These are phyloP conservation scores for Diloba caeruleocephala DNA, from an alignment of 2,888 invertebrate genomes.

Conservation along the genomic window DNA sequence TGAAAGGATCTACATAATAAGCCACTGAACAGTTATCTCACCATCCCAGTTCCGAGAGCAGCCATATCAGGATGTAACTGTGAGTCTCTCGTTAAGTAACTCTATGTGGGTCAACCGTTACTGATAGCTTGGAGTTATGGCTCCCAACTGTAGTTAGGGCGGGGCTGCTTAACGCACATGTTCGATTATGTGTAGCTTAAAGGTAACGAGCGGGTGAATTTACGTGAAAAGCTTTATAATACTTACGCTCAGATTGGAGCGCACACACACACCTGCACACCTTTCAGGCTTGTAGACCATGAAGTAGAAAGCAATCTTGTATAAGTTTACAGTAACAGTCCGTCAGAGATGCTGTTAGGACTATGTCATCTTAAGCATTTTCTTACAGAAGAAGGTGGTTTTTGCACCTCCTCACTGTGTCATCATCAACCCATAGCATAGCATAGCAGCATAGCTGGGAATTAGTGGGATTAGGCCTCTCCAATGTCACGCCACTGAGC, in stretches of 20 bases:
- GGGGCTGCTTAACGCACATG: slow-evolving; percentile 26
- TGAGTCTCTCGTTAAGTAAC: slow-evolving; percentile 71
- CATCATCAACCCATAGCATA: no score
- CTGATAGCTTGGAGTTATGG: slow-evolving; percentile 61
- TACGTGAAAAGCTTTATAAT: slow-evolving; percentile 1
- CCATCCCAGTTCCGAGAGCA: slow-evolving; percentile 79
- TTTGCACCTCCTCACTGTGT: no score
- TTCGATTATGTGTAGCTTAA: slow-evolving; percentile 13
- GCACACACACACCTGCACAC: no score
- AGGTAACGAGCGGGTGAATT: slow-evolving; percentile 11
- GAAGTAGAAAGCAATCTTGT: no score
- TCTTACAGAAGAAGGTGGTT: no score
- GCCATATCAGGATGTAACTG: slow-evolving; percentile 83
- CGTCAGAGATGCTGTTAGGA: no score
- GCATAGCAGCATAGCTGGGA: no score
- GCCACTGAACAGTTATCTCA: slow-evolving; percentile 74
- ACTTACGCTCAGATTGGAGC: not conserved
- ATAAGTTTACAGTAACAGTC: no score
- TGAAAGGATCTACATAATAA: slow-evolving; percentile 38
- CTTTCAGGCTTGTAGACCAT: no score
- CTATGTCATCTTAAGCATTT: no score
- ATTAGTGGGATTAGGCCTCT: no score
- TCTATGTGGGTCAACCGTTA: slow-evolving; percentile 83
- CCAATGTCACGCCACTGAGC: no score
- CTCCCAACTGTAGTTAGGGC: slow-evolving; percentile 28